Percentiles rank a stretch among this genome's conserved stretches.
These are phyloP conservation scores for Callimorpha dominula DNA, from an alignment of 2,888 invertebrate species.

Conservation along the genomic window DNA sequence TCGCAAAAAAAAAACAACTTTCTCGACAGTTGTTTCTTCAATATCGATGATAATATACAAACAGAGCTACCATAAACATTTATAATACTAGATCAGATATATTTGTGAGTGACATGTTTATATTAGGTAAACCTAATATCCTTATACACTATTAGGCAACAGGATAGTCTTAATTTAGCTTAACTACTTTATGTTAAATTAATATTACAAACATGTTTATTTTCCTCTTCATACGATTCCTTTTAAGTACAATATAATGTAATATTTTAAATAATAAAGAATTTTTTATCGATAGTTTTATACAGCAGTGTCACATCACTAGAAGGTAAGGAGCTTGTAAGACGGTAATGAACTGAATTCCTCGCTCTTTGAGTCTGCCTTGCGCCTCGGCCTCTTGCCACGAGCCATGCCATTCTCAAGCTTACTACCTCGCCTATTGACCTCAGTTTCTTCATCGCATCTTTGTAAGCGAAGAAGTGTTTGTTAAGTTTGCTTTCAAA, in stretches of 20 bases:
- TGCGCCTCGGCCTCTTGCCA: conserved; percentile 43
- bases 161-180: no score
- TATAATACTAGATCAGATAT: no score
- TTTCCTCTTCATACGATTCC: neutral
- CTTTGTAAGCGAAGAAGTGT: conserved; percentile 42
- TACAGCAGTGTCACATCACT: conserved; percentile 49
- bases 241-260: neutral
- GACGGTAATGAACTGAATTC: conserved; percentile 82
- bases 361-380: conserved; percentile 70
- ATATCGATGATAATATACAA: no score
- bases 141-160: no score
- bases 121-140: no score
- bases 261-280: neutral
- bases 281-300: conserved; percentile 38
- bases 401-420: conserved; percentile 19
- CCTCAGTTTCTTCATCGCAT: conserved; percentile 51
- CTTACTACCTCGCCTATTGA: conserved; percentile 40
- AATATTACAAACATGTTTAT: no score
- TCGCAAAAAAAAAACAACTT: no score
- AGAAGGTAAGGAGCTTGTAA: conserved; percentile 65
- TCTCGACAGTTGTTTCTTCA: no score
- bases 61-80: no score
- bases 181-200: no score
- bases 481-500: conserved; percentile 26
- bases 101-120: no score